Evolutionary conservation across 2,888 invertebrate species (phyloP).

Genomic region (Galeopsomyia nigrocyanea): DNA sequence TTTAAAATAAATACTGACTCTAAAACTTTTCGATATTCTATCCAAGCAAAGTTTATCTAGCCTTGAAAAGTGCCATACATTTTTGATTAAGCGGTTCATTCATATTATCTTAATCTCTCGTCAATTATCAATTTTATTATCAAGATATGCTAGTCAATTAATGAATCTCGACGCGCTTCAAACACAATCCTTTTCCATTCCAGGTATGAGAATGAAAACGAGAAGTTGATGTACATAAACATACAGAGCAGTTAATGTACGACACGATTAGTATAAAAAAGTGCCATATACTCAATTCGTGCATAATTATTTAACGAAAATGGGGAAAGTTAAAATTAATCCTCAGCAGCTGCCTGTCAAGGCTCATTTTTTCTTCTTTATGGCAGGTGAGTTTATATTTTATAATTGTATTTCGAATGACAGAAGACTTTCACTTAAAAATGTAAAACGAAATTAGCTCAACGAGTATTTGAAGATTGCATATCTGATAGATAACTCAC

Average conservation of each 20-base stretch:
- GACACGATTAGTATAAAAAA: conserved; percentile 14
- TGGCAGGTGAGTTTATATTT: conserved; percentile 70
- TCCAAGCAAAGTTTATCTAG: no score
- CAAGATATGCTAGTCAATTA: background rate
- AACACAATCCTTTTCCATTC: background rate
- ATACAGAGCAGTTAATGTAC: background rate
- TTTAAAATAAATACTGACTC: no score
- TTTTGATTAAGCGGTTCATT: no score
- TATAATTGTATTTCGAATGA: background rate
- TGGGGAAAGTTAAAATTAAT: conserved; percentile 74
- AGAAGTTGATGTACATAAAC: background rate
- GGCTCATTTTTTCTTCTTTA: conserved; percentile 89
- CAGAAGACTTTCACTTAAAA: no score
- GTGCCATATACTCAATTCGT: background rate
- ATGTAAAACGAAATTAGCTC: no score
- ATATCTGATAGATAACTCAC: no score
- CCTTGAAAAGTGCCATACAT: no score
- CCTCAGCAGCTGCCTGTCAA: conserved; percentile 82
- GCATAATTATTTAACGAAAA: background rate
- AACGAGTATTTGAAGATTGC: no score
- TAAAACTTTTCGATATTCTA: no score
- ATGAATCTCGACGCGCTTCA: background rate
- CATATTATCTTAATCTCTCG: conserved; percentile 9
- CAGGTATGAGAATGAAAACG: conserved; percentile 4
- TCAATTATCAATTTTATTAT: conserved; percentile 21